phyloP scores from a whole-genome alignment of 1,140 invertebrate species.

The Phenacoccus solenopsis region DNA sequence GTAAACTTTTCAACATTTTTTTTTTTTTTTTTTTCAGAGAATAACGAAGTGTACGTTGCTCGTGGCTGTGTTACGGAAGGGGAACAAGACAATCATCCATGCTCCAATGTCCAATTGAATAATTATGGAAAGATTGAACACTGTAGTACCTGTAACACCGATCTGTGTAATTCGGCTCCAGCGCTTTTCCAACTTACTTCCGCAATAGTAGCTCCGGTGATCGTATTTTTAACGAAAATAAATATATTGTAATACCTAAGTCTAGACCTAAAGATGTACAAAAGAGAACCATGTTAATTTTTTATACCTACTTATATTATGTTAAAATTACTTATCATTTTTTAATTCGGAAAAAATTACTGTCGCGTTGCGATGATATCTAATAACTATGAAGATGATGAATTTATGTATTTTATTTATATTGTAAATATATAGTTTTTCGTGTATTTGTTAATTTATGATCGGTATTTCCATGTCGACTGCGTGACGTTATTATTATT shows the following conservation, averaged over 20 bases:
- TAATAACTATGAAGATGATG: too few relatives aligned
- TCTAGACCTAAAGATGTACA: background rate
- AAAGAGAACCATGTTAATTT: background rate
- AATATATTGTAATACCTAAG: slow-evolving; percentile 5
- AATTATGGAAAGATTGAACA: background rate
- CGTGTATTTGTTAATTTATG: background rate
- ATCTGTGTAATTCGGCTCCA: background rate
- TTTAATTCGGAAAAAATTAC: too few relatives aligned
- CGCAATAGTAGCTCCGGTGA: background rate
- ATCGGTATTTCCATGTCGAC: too few relatives aligned
- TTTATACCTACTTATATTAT: background rate
- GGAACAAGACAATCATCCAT: background rate
- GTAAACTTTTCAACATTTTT: too few relatives aligned
- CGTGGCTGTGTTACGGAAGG: background rate
- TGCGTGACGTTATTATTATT: too few relatives aligned
- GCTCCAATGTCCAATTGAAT: background rate
- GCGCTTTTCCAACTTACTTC: background rate
- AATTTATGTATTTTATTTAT: background rate
- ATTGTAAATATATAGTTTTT: background rate
- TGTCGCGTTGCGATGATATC: too few relatives aligned
- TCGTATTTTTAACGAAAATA: background rate
- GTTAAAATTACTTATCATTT: background rate
- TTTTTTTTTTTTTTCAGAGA: background rate
- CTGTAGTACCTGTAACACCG: background rate
- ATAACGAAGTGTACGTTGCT: background rate